A percentile compares a stretch with the other conserved stretches of the same genome.
phyloP scores from a whole-genome alignment of 2,888 invertebrate species.

The Cataglyphis cursor region DNA sequence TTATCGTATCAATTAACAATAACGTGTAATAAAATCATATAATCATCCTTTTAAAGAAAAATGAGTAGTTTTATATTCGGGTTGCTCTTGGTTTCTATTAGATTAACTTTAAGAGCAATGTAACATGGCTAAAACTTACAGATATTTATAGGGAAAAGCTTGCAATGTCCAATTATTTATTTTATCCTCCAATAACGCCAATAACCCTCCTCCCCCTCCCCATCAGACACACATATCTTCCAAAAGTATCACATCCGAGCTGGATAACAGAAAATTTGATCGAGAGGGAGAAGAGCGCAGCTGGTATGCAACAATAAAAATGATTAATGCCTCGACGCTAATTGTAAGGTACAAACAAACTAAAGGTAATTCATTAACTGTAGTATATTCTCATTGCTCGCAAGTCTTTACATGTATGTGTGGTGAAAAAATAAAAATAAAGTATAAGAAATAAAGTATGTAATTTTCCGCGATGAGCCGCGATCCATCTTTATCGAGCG shows the following conservation, averaged over 20 bases:
- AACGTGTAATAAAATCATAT: background rate
- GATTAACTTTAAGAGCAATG: background rate
- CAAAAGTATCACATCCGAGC: background rate
- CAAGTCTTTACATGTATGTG: background rate
- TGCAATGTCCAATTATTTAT: background rate
- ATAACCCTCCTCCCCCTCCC: background rate
- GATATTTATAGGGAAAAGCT: background rate
- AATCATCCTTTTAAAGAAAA: background rate
- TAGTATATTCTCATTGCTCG: background rate
- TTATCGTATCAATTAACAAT: background rate
- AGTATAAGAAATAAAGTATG: background rate
- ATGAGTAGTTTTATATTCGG: background rate
- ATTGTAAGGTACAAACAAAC: conserved; percentile 23
- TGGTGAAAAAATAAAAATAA: no score
- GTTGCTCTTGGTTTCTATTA: background rate
- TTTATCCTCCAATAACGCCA: background rate
- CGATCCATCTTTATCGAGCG: background rate
- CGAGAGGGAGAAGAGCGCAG: background rate
- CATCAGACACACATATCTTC: background rate
- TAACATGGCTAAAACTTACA: background rate
- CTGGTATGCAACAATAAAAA: conserved; percentile 22
- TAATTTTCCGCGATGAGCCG: background rate
- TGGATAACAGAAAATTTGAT: background rate
- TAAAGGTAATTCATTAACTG: conserved; percentile 32
- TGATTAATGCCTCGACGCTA: conserved; percentile 31